Base-by-base conservation (phyloP, 2,888 invertebrate genomes). In the Liposcelis brunnea region DNA sequence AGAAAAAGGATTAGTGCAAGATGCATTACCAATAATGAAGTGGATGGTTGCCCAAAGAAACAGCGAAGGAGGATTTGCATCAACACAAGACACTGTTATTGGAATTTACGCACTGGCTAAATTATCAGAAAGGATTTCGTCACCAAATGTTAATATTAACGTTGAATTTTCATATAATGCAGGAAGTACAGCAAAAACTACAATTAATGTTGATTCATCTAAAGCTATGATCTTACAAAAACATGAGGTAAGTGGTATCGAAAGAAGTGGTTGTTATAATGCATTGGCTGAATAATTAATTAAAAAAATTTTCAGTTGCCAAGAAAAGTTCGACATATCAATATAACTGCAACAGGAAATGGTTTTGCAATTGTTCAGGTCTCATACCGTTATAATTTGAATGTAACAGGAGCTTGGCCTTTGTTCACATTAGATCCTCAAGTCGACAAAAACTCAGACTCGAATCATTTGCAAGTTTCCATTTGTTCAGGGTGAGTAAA, bases 391-490 rank as follows among this genome's bases (percentile, higher is more conserved):
- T 90, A 85, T 57, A 81, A 83, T 61, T 72, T 87, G 48, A 85
- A 86, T 58, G 85, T 86, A 2, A 87, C 87, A 11, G 86, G 82
- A 19, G 80, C 84, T 31, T 84, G 83, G 75, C 89, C 91, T 2
- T 68, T 85, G 51, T 91, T 87, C 63, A 80, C 77, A 40, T 68
- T 91, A 2, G 87, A 86, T 63, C 86, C 90, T 1, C 77, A 83
- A 55, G 80, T 90, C 2, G 86, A 86, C 61, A 77, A 78, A 54
- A 79, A 80, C 51, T 81, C 85, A 2, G 78, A 80, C 50, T 71
- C 72, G 33, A 72, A 82, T 58, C 77, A 82, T 52, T 65, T 90
- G 48, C 79, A 82, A 55, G 69, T 91, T 12, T 85, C 85, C 7
- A 72, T 89, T 47, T 91, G 91, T 56, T 74, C 80, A 43, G 78